These are phyloP conservation scores for Otis tarda DNA, from an alignment of 2,113 vertebrate genomes.

Conservation along the genomic window DNA sequence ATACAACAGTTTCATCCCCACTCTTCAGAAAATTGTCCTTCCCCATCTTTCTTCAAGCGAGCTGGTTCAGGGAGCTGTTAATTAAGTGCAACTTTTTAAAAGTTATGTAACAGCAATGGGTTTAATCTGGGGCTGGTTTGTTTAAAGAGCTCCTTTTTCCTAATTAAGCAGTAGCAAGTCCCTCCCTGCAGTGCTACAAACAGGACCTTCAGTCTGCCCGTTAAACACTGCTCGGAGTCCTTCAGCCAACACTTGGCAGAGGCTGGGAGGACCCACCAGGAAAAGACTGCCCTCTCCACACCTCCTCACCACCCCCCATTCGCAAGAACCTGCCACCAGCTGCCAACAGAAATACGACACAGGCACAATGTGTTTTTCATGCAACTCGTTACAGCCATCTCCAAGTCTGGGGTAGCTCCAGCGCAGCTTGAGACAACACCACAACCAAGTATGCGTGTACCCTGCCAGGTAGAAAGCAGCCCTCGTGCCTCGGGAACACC, in stretches of 20 bases:
- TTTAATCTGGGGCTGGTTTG: neutral
- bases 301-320: neutral
- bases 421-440: neutral
- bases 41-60: neutral
- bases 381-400: neutral
- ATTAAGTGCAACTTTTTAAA: neutral
- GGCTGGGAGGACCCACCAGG: neutral
- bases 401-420: neutral
- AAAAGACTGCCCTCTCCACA: neutral
- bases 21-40: neutral
- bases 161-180: neutral
- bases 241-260: neutral
- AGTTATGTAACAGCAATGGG: neutral
- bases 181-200: neutral
- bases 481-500: neutral
- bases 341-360: neutral
- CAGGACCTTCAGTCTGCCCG: neutral
- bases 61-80: neutral
- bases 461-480: neutral
- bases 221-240: neutral
- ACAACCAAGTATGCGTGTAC: accelerated
- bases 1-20: neutral
- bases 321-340: neutral
- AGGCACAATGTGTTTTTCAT: neutral
- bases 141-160: neutral